Percentiles rank a stretch among this genome's conserved stretches.
These are phyloP conservation scores for Ovis canadensis DNA, from an alignment of 2,113 vertebrate genomes.

Conservation along the genomic window DNA sequence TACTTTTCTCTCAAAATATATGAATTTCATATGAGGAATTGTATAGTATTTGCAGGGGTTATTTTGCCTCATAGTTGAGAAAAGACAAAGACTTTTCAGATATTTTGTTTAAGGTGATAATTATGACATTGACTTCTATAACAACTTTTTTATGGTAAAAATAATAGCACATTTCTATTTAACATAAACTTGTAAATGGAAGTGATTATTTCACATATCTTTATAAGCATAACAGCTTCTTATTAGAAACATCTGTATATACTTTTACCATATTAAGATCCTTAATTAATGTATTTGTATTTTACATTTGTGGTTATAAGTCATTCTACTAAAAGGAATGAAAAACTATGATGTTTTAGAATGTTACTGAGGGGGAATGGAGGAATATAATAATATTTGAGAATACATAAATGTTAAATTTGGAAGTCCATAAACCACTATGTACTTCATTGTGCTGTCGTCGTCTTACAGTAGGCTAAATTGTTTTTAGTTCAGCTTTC, in stretches of 20 bases:
- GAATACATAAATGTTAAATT: background rate
- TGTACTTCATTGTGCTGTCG: background rate
- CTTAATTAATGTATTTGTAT: background rate
- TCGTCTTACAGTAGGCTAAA: background rate
- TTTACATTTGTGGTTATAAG: background rate
- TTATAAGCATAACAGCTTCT: background rate
- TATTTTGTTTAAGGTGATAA: background rate
- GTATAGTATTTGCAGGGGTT: background rate
- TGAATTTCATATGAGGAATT: background rate
- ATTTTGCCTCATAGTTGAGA: background rate
- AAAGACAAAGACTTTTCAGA: background rate
- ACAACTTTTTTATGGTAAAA: background rate
- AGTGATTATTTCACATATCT: background rate
- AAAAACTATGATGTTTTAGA: background rate
- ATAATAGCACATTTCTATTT: background rate
- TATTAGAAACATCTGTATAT: background rate
- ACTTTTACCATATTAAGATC: background rate
- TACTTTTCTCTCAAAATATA: background rate
- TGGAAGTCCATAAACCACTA: background rate
- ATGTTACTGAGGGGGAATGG: background rate
- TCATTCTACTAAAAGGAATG: background rate
- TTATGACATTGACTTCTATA: background rate
- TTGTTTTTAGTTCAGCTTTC: background rate
- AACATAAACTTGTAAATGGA: background rate
- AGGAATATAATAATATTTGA: background rate